Evolutionary conservation across 2,797 vertebrate genomes (phyloP), one percentile per base, ranked within the genome.

Genomic region (Emydoidea blandingii): DNA sequence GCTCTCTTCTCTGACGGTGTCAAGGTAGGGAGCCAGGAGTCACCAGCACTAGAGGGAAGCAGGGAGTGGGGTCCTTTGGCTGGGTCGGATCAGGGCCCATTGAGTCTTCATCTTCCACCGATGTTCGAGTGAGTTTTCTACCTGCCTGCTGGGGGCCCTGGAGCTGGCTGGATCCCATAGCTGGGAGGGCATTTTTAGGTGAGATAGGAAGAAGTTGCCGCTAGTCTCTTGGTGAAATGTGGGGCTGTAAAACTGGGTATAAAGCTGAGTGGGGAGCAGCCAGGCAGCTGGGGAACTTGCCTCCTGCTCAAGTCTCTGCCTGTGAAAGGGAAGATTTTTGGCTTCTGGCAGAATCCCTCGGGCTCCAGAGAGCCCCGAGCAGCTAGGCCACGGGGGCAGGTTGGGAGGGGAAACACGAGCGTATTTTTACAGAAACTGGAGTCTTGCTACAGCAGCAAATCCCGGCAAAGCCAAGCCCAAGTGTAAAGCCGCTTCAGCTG

Each of bases 401-500:
- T 85, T 88, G 89, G 87, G 89, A 93, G 78, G 85, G 93, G 89
- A 83, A 94, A 88, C 76, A 31, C 0, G 0, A 87, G 41, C 68
- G 4, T 93, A 93, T 93, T 96, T 97, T 88, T 91, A 88, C 83
- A 95, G 96, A 90, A 96, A 96, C 79, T 0, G n/a, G 93, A 96
- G 92, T 96, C 62, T 96, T 94, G 81, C 72, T 59, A 72, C 93
- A 96, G 92, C 96, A 94, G 96, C 95, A 96, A 96, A 96, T 88
- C 91, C 90, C 6, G 1, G 94, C 96, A 96, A 95, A 93, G 96
- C 72, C 85, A 93, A 94, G 89, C 92, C 95, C 92, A 83, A 94
- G 95, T 89, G 96, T 79, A 94, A 97, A 94, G 85, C 93, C 81
- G 93, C 95, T 96, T 97, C 96, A 95, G 94, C 92, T 97, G 74